A percentile compares a stretch with the other conserved stretches of the same genome.
These are phyloP conservation scores for Rhinoptilus africanus DNA, from an alignment of 2,113 vertebrate genomes.

Conservation along the genomic window DNA sequence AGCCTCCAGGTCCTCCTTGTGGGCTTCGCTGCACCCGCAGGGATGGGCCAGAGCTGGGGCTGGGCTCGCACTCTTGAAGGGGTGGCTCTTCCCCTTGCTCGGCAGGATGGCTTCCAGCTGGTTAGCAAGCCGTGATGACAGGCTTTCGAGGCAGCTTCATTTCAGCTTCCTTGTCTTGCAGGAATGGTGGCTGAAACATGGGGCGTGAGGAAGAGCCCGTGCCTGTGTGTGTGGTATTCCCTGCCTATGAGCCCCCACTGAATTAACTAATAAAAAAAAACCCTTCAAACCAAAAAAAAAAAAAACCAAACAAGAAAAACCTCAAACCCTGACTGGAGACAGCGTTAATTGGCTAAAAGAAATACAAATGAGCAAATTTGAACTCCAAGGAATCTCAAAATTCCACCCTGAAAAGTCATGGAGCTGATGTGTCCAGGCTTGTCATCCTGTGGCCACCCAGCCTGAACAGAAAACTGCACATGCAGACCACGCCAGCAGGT, in stretches of 20 bases:
- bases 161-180: not conserved
- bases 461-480: not conserved
- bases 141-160: constrained; percentile 29
- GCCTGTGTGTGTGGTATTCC: constrained; percentile 29
- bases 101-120: not conserved
- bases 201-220: not conserved
- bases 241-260: not conserved
- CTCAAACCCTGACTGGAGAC: not conserved
- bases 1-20: not conserved
- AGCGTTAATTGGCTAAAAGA: not conserved
- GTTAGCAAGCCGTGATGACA: constrained; percentile 10
- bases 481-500: not conserved
- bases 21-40: not conserved
- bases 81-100: not conserved
- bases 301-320: not conserved
- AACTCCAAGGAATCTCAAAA: not conserved
- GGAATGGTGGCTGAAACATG: not conserved
- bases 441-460: not conserved
- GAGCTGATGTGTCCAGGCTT: not conserved
- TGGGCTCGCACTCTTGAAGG: not conserved
- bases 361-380: not conserved
- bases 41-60: not conserved
- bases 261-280: not conserved
- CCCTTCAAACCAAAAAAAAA: not conserved
- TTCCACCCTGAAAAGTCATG: not conserved